Evolutionary conservation across 2,888 invertebrate species (phyloP).

Genomic region (Calephelis perditalis): DNA sequence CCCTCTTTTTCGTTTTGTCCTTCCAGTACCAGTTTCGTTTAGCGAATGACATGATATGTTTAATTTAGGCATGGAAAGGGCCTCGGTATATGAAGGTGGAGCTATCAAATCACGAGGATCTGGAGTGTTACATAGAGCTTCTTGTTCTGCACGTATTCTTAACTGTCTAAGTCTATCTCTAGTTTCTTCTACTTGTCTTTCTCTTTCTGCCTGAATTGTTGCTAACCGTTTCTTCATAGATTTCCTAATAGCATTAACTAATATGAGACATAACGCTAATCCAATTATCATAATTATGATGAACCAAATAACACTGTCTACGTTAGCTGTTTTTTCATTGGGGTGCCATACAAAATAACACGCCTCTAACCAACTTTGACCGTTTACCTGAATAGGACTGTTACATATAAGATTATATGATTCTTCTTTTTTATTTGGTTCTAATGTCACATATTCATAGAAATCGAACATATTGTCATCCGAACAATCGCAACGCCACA

Average conservation of each 20-base stretch:
- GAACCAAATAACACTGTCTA: constrained; percentile 78
- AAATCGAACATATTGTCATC: constrained; percentile 78
- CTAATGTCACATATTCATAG: constrained; percentile 78
- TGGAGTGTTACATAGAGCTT: constrained; percentile 79
- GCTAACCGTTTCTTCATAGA: constrained; percentile 74
- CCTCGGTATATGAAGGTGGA: constrained; percentile 88
- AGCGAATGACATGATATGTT: constrained; percentile 79
- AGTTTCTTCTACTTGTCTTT: constrained; percentile 77
- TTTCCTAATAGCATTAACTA: constrained; percentile 74
- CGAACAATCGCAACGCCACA: constrained; percentile 87
- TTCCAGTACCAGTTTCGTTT: constrained; percentile 63
- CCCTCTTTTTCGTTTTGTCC: constrained; percentile 56
- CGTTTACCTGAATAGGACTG: constrained; percentile 80
- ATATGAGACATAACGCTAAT: constrained; percentile 72
- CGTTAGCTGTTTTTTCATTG: constrained; percentile 46
- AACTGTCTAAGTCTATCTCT: constrained; percentile 75
- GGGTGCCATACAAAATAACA: constrained; percentile 81
- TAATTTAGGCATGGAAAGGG: constrained; percentile 84
- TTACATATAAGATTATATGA: constrained; percentile 79
- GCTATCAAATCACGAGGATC: constrained; percentile 83
- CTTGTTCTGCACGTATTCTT: constrained; percentile 72
- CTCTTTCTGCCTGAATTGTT: constrained; percentile 69
- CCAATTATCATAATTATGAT: constrained; percentile 75
- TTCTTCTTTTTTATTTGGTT: constrained; percentile 74
- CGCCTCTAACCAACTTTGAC: constrained; percentile 83